Base-by-base conservation (phyloP, 2,113 vertebrate genomes). In the Catharus minimus region DNA sequence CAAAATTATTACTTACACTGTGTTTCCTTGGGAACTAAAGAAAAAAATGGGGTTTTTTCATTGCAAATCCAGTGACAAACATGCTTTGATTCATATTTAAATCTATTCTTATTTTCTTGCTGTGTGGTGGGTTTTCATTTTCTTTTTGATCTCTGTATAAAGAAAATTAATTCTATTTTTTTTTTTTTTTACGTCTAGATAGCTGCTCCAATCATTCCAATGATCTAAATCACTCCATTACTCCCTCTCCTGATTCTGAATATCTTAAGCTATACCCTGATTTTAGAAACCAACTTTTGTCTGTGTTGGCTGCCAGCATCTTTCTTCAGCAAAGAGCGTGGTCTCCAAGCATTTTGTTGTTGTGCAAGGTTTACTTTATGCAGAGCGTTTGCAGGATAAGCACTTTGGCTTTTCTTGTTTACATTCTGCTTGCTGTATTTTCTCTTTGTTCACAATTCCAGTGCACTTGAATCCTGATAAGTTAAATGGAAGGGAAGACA, bases 251-350 rank as follows among this genome's bases (percentile, higher is more conserved):
- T 22, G 8, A 46, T 56, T 61, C 36, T 84, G 74, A 75, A 30
- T 87, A 93, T 78, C 44, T 52, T 81, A 86, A 94, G 55, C 52
- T 39, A 39, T 71, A 80, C 28, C 30, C 15, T 83, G 56, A 82
- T 89, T 96, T 97, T 94, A 86, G 81, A 92, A 95, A 89, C 26
- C 32, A 68, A 20, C 33, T 78, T 76, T 79, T 65, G 38, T 50
- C 47, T 72, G 55, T 86, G 9, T 83, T 84, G 62, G 17, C 82
- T 80, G 89, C 89, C 73, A 60, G 15, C 53, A 41, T 88, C 5
- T 5, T 75, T 64, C 33, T 93, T 95, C 80, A 82, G 66, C 41
- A 64, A 46, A 91, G 30, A 93, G 24, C 33, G 6, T 8, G 11
- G 80, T 75, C 15, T 53, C 56, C 77, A 61, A 43, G 65, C 78